These are phyloP conservation scores for Neodiprion pinetum DNA, from an alignment of 1,140 invertebrate genomes.

Conservation along the genomic window DNA sequence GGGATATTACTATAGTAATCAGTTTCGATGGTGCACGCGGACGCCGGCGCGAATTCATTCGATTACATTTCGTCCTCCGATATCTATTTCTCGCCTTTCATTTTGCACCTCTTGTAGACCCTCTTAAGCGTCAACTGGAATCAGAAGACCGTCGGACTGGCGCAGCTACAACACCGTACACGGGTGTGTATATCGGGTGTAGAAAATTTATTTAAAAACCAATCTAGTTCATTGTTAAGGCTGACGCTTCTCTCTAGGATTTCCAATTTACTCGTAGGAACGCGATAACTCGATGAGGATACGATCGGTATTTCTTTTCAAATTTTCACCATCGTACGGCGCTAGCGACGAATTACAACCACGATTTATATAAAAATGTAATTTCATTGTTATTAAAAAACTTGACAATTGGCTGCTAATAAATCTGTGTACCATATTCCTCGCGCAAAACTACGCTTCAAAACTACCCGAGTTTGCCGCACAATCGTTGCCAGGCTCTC, in stretches of 20 bases:
- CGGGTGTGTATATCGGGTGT: not conserved
- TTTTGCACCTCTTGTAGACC: not conserved
- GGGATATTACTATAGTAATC: not conserved
- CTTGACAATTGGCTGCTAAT: no score
- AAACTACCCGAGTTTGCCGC: no score
- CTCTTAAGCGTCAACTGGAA: not conserved
- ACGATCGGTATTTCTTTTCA: no score
- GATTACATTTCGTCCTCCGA: not conserved
- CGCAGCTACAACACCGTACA: not conserved
- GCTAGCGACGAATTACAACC: no score
- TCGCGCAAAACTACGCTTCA: no score
- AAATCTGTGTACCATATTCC: no score
- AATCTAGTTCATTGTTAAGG: constrained; percentile 38
- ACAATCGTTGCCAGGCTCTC: no score
- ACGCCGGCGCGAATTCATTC: not conserved
- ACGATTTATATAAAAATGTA: no score
- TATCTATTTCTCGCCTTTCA: not conserved
- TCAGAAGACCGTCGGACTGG: not conserved
- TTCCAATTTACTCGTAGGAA: not conserved
- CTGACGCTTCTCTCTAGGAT: not conserved
- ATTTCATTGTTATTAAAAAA: no score
- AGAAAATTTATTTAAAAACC: constrained; percentile 43
- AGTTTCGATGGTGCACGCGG: not conserved
- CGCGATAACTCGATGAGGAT: no score
- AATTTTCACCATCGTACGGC: not conserved